These are phyloP conservation scores for Syrphus vitripennis DNA, from an alignment of 2,888 invertebrate genomes.

Conservation along the genomic window DNA sequence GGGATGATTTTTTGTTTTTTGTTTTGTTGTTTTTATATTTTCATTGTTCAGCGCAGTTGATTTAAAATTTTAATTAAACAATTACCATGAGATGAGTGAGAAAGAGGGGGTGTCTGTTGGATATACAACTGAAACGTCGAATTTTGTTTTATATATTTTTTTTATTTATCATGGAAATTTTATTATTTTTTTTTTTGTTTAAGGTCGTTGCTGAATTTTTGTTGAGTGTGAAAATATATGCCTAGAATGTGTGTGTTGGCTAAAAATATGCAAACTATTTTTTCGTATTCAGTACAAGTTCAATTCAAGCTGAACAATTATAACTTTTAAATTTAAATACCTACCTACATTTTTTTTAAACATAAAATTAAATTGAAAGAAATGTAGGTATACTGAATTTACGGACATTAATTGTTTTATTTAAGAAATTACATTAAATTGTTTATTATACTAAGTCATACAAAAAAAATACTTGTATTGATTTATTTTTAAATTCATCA, in stretches of 20 bases:
- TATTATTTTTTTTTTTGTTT: background rate
- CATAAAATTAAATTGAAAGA: background rate
- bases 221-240: background rate
- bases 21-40: slow-evolving; percentile 13
- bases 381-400: background rate
- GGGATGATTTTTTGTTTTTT: background rate
- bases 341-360: background rate
- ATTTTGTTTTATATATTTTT: background rate
- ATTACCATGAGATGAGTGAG: slow-evolving; percentile 39
- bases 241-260: background rate
- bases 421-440: too few relatives aligned
- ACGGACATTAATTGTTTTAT: too few relatives aligned
- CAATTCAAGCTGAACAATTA: background rate
- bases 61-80: slow-evolving; percentile 60
- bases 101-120: background rate
- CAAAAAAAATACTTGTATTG: too few relatives aligned
- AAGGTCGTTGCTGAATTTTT: background rate
- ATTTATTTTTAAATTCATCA: background rate
- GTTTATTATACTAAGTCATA: too few relatives aligned
- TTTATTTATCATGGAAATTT: background rate
- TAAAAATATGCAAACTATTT: background rate
- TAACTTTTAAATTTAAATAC: background rate
- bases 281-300: background rate
- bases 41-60: slow-evolving; percentile 29
- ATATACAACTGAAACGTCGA: slow-evolving; percentile 18